Percentiles rank a stretch among this genome's conserved stretches.
phyloP scores from a whole-genome alignment of 1,140 invertebrate species.

The Drosophila pallidifrons region DNA sequence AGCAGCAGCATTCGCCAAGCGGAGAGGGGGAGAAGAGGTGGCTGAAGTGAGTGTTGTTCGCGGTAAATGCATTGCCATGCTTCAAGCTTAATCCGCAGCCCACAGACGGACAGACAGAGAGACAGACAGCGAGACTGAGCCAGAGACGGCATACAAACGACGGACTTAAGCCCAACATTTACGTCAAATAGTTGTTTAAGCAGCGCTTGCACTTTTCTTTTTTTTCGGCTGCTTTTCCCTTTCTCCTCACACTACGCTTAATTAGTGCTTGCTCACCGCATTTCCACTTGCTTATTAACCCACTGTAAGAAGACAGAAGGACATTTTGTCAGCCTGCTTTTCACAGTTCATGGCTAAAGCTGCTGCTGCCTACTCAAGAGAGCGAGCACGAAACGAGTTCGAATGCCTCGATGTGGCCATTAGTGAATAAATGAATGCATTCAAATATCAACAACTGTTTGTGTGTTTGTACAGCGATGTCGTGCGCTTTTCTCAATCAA shows the following conservation, averaged over 20 bases:
- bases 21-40: constrained; percentile 2
- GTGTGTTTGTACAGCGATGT: constrained; percentile 10
- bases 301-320: constrained; percentile 29
- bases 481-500: constrained; percentile 42
- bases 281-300: constrained; percentile 71
- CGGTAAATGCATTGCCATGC: constrained; percentile 80
- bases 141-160: constrained; percentile 46
- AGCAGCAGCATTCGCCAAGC: constrained; percentile 58
- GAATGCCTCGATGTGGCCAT: constrained; percentile 8
- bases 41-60: constrained; percentile 21
- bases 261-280: constrained; percentile 70
- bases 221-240: not conserved
- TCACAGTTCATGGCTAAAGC: constrained; percentile 7
- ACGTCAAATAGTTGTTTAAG: constrained; percentile 75
- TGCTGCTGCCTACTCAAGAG: constrained; percentile 1
- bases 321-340: constrained; percentile 35
- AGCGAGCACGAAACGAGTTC: constrained; percentile 4
- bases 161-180: constrained; percentile 81
- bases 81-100: constrained; percentile 79
- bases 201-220: constrained; percentile 26
- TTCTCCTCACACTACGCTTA: constrained; percentile 53
- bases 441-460: constrained; percentile 37
- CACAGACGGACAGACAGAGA: constrained; percentile 32
- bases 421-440: constrained; percentile 38
- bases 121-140: constrained; percentile 16